Evolutionary conservation across 2,113 vertebrate genomes (phyloP), one percentile per base, ranked within the genome.

Genomic region (Centropus bengalensis): DNA sequence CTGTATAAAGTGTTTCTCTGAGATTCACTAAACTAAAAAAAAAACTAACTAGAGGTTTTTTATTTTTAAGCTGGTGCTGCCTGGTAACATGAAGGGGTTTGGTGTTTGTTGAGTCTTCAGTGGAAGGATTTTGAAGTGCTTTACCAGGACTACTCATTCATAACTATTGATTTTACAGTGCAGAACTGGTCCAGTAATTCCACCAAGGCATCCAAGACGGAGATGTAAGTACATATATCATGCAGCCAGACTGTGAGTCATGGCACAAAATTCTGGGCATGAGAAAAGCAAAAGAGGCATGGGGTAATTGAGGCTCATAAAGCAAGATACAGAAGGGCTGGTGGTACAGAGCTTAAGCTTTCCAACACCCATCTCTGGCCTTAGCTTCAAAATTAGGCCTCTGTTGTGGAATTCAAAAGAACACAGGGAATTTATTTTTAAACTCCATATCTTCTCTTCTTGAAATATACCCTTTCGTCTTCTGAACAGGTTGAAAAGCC

Each of bases 211-310:
- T 33, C 33, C 20, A 71, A 60, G 28, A 56, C 38, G 44, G 32
- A 78, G 51, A 67, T 30, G 18, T 47, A 22, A 14, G 49, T 86
- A 55, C 18, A 16, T 4, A 7, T 6, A 59, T 47, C 33, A 83
- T 1, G 1, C 33, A 59, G 60, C 8, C 68, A 68, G 58, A 56
- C n/a, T 0, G 0, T 17, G 32, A 70, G 52, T 45, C n/a, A 47
- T 6, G 86, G 6, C 18, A 38, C 32, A 52, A 63, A 59, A 81
- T 69, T 79, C 49, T 75, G 62, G 33, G 40, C 44, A n/a, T 32
- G 14, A 71, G 24, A 77, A 91, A 77, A 62, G 28, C 6, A 79
- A 58, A 67, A 59, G 17, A 10, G 0, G 0, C 14, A 8, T 11
- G 8, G 33, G 22, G 27, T 55, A 56, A 71, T 22, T 17, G 54